phyloP scores from a whole-genome alignment of 2,888 invertebrate species.

The Spilarctia lutea region DNA sequence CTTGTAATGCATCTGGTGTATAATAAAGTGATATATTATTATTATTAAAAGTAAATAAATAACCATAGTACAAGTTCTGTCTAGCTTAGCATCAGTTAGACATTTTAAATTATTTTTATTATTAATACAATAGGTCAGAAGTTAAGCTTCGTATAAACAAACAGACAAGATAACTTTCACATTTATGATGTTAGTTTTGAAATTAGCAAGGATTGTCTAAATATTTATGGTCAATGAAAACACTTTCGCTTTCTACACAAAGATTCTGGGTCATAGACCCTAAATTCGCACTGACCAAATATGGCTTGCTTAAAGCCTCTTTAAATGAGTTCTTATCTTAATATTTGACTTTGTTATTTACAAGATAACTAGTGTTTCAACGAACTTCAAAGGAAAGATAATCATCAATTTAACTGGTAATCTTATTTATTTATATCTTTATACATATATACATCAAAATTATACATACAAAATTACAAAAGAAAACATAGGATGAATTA shows the following conservation, averaged over 20 bases:
- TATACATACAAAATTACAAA: too few relatives aligned
- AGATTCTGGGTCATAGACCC: background rate
- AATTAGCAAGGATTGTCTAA: background rate
- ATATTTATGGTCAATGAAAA: background rate
- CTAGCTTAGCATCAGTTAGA: too few relatives aligned
- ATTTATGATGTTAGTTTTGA: background rate
- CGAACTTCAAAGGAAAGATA: background rate
- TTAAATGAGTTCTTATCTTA: background rate
- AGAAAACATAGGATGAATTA: too few relatives aligned
- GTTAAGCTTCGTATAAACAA: background rate
- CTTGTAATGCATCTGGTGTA: too few relatives aligned
- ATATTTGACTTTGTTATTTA: background rate
- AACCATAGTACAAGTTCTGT: too few relatives aligned
- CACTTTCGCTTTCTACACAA: background rate
- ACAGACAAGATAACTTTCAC: background rate
- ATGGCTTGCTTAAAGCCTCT: background rate
- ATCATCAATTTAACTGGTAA: too few relatives aligned
- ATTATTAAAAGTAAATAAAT: too few relatives aligned
- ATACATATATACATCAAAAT: too few relatives aligned
- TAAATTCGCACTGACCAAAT: slow-evolving; percentile 1
- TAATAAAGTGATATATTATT: too few relatives aligned
- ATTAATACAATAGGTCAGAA: background rate
- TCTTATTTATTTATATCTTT: too few relatives aligned
- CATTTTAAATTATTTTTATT: too few relatives aligned
- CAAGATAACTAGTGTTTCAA: background rate